Evolutionary conservation across 1,140 invertebrate genomes (phyloP), one percentile per base, ranked within the genome.

Genomic region (Neocloeon triangulifer): DNA sequence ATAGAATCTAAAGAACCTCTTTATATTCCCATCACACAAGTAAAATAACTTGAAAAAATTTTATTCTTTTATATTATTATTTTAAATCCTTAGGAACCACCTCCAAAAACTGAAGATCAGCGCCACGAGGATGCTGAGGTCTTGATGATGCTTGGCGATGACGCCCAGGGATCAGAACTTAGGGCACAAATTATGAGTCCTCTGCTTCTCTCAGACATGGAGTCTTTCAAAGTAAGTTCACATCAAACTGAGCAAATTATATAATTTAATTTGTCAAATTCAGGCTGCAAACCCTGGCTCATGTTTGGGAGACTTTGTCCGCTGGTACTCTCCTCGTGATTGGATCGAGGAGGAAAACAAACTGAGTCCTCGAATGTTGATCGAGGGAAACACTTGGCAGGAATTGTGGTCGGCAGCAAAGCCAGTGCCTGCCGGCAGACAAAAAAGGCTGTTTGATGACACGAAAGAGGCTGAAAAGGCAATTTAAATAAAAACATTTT

Each of bases 321-420:
- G 85, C 33, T 97, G 89, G 89, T 95, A 96, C 50, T 96, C 91
- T 1, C 94, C 94, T 1, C 60, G 86, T 23, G 92, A 97, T 51
- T 95, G 84, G 78, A 68, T 82, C 17, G 70, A 58, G 40, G 46
- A 45, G 16, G 51, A 78, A 30, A 62, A 85, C 14, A 60, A 72
- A 32, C 51, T 97, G n/a, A 94, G 88, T 41, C 61, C 70, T 8
- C 57, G 91, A 28, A 96, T 98, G 91, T 59, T 73, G 38, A 66
- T 91, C n/a, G 69, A 75, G 1, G 82, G 82, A n/a, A 96, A 95
- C 52, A 75, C 86, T 30, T 97, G 92, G 94, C 56, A 71, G 4
- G 78, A 82, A 43, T 75, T 79, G 3, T 96, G 91, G 78, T 52
- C 61, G 45, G 69, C 78, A 25, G 80, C 88, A 0, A 67, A 76